These are phyloP conservation scores for Anisognathus igniventris DNA, from an alignment of 2,797 vertebrate genomes.

Conservation along the genomic window DNA sequence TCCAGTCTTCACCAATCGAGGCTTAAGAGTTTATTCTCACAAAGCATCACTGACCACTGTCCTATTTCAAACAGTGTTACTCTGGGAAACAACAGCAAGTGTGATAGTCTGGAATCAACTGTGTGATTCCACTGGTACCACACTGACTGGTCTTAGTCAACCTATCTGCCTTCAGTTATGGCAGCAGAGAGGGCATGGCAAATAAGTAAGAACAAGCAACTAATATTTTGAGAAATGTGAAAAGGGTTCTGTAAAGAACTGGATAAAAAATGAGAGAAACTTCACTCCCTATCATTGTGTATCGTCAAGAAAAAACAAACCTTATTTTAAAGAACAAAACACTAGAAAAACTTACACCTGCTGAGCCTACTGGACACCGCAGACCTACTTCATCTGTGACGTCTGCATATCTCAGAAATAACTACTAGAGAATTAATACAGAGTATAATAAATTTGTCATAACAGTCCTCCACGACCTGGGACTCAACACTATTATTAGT, in stretches of 20 bases:
- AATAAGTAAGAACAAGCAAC: neutral
- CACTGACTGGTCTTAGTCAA: neutral
- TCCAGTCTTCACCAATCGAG: neutral
- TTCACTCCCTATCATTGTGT: neutral
- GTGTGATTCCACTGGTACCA: neutral
- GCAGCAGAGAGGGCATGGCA: neutral
- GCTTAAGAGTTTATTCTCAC: neutral
- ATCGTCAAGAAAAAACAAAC: neutral
- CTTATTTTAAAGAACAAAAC: neutral
- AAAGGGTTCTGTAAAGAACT: neutral
- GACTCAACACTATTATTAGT: neutral
- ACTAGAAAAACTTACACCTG: neutral
- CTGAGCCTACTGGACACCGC: neutral
- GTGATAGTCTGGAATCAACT: neutral
- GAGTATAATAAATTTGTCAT: neutral
- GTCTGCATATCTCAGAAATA: neutral
- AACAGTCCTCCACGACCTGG: fast-evolving
- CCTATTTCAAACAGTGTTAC: neutral
- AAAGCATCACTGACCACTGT: neutral
- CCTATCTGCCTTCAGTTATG: neutral
- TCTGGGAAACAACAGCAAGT: neutral
- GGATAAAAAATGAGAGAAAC: neutral
- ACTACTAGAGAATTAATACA: neutral
- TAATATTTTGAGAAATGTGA: neutral
- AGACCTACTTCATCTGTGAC: neutral